Evolutionary conservation across 2,113 vertebrate genomes (phyloP), one percentile per base, ranked within the genome.

Genomic region (Mionectes macconnelli): DNA sequence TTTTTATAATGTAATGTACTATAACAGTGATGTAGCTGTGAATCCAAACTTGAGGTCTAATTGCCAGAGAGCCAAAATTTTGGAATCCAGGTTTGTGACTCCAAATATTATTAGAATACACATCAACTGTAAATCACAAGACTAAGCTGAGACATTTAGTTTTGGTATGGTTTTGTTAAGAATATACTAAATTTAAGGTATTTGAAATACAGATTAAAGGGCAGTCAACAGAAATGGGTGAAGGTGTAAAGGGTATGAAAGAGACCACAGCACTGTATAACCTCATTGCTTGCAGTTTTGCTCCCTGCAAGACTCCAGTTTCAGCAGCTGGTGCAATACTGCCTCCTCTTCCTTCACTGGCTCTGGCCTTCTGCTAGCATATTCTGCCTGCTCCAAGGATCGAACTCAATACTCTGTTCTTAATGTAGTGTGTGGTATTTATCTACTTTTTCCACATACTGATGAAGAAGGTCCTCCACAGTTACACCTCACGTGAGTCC

Each of bases 211-310:
- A 49, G 10, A 47, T 11, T 23, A 59, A 5, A 73, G 3, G 67
- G 28, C 0, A 0, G 14, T 37, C 14, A 69, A 57, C 24, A 83
- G 45, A 74, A 87, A 15, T 7, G 3, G 3, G 8, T 50, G 19
- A 40, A 4, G 18, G 4, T 6, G 2, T 3, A 62, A 47, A 6
- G 6, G 3, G 4, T 6, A 19, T 49, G n/a, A 4, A 80, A 80
- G 21, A 79, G 12, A 76, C 3, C 9, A n/a, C 37, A 74, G 15
- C 12, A 42, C 9, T 35, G 31, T 35, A 1, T 57, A 77, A 37
- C 5, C 16, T 70, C 35, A 8, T 24, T 76, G 16, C 31, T 84
- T 91, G 14, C 8, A 45, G 4, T 42, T 33, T n/a, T 73, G 22
- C 24, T 85, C 15, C 8, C 27, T 66, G 57, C 21, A 84, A 45